Percentiles rank a stretch among this genome's conserved stretches.
Evolutionary conservation across 2,888 invertebrate species (phyloP).

Genomic region (Hirtodrosophila cameraria): DNA sequence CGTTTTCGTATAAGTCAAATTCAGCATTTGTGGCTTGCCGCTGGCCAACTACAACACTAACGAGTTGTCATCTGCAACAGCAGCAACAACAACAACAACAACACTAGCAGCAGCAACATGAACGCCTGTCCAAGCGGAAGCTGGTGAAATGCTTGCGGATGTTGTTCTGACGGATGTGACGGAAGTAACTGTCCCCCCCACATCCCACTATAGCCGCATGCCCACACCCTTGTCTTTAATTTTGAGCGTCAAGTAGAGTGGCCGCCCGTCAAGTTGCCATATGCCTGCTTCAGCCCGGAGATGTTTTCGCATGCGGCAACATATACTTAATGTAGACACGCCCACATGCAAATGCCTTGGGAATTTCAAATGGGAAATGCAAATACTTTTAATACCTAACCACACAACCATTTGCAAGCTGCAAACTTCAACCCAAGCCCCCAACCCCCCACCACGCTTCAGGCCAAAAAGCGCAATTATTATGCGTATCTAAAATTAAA

Average conservation of each 20-base stretch:
- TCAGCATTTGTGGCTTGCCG: constrained; percentile 25
- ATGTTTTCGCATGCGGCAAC: no score
- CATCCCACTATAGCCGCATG: background rate
- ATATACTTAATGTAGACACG: constrained; percentile 29
- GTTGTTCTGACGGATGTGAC: constrained; percentile 59
- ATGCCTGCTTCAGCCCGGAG: background rate
- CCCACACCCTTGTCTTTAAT: background rate
- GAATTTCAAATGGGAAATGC: constrained; percentile 46
- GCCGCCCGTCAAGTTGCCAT: constrained; percentile 12
- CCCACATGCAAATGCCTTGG: constrained; percentile 22
- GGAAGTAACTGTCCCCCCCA: constrained; percentile 44
- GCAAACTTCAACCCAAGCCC: no score
- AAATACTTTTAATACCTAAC: constrained; percentile 37
- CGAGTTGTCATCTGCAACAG: constrained; percentile 57
- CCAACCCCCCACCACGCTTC: background rate
- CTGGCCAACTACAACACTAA: constrained; percentile 47
- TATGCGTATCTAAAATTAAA: constrained; percentile 77
- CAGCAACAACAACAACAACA: constrained; percentile 6
- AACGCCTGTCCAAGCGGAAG: constrained; percentile 48
- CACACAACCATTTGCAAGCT: constrained; percentile 5
- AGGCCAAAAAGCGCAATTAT: constrained; percentile 57
- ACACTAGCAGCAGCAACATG: constrained; percentile 16
- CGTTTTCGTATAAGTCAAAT: background rate
- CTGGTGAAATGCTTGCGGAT: constrained; percentile 62
- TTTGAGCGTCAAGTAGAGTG: constrained; percentile 19